phyloP scores from a whole-genome alignment of 2,888 invertebrate genomes.

The Beris chalybata region DNA sequence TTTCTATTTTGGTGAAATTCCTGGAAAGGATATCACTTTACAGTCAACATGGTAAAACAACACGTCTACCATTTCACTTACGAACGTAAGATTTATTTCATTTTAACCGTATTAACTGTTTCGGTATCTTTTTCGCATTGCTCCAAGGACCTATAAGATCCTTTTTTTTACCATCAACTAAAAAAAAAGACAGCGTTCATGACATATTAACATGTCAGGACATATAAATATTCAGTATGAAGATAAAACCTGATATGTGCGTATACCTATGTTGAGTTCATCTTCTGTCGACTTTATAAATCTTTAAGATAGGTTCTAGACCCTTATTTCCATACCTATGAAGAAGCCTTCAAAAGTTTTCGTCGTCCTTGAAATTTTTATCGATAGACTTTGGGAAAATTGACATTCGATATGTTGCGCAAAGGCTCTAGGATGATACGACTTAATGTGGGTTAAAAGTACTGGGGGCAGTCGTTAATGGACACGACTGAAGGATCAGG shows the following conservation, averaged over 20 bases:
- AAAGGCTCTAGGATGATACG: no score
- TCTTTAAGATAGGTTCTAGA: constrained; percentile 17
- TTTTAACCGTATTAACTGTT: constrained; percentile 12
- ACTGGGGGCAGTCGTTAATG: no score
- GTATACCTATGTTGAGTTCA: constrained; percentile 1
- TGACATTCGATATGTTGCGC: no score
- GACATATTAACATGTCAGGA: constrained; percentile 25
- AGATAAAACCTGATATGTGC: background rate
- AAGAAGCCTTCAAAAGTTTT: background rate
- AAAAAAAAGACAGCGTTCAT: constrained; percentile 17
- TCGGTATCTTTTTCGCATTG: background rate
- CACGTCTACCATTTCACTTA: no score
- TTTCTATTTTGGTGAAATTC: no score
- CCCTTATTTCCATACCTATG: constrained; percentile 12
- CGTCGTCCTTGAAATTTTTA: background rate
- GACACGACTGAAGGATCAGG: no score
- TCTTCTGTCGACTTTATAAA: constrained; percentile 5
- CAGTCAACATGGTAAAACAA: no score
- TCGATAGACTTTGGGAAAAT: no score
- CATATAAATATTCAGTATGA: constrained; percentile 21
- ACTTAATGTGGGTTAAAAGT: no score
- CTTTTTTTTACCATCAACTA: background rate
- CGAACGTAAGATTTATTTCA: constrained; percentile 23
- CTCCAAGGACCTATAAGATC: background rate
- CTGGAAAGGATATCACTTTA: no score